Percentiles rank a stretch among this genome's conserved stretches.
Conservation (phyloP, 92 coral and sea anemone genomes). For the Palythoa grandiflora region DNA sequence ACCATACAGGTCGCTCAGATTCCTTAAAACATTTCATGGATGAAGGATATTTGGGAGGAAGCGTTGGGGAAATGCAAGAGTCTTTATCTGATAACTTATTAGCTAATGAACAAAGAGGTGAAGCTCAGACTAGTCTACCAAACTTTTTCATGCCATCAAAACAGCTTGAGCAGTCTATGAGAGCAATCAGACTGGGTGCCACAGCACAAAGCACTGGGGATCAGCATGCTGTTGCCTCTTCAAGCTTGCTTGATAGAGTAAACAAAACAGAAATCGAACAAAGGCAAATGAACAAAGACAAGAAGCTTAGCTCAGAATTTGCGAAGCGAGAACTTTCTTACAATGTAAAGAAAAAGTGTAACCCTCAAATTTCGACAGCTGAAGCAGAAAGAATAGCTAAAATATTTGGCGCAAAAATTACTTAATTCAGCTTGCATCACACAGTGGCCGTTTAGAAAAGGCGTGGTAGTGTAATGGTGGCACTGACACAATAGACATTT, state of each 20-base stretch:
- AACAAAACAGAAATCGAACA: constrained; percentile 1
- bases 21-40: neutral
- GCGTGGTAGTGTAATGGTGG: too few relatives aligned
- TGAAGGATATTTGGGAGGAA: neutral
- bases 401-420: constrained; percentile 78
- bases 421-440: neutral
- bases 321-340: constrained; percentile 65
- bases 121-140: constrained; percentile 51
- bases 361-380: constrained; percentile 77
- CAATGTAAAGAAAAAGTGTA: constrained; percentile 64
- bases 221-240: constrained; percentile 25
- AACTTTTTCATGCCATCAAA: constrained; percentile 96
- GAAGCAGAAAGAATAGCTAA: constrained; percentile 93
- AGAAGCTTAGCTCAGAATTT: constrained; percentile 63
- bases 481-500: too few relatives aligned
- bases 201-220: constrained; percentile 39
- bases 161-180: constrained; percentile 91
- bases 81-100: neutral
- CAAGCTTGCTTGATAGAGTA: constrained; percentile 73
- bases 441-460: neutral
- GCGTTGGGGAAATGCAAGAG: neutral
- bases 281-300: constrained; percentile 11
- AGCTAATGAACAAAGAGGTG: neutral
- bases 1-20: neutral
- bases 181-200: constrained; percentile 81